phyloP scores from a whole-genome alignment of 1,140 invertebrate species.

The Helicoverpa armigera region DNA sequence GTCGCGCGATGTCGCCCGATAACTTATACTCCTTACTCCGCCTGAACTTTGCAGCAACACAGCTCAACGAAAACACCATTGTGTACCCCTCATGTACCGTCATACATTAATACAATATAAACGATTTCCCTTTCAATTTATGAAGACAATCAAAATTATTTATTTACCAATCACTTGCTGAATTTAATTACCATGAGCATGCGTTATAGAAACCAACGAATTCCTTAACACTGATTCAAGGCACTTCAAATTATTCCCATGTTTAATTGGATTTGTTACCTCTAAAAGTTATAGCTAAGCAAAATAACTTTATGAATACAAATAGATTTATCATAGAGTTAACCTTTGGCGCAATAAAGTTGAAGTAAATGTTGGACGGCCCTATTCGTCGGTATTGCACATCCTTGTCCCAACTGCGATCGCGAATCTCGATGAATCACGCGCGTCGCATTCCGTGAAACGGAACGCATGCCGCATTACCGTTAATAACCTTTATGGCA shows the following conservation, averaged over 20 bases:
- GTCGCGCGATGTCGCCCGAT: slow-evolving; percentile 50
- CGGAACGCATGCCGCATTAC: slow-evolving; percentile 61
- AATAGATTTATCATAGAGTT: slow-evolving; percentile 34
- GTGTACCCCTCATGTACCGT: slow-evolving; percentile 7
- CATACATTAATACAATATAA: background rate
- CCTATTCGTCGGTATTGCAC: slow-evolving; percentile 49
- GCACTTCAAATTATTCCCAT: slow-evolving; percentile 25
- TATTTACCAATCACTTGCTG: background rate
- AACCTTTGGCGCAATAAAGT: slow-evolving; percentile 41
- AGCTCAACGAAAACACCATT: slow-evolving; percentile 14
- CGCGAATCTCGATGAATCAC: slow-evolving; percentile 68
- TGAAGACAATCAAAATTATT: background rate
- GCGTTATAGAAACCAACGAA: background rate
- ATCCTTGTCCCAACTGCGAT: slow-evolving; percentile 61
- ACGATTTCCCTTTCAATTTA: slow-evolving; percentile 33
- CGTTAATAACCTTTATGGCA: slow-evolving; percentile 71
- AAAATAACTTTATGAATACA: slow-evolving; percentile 39
- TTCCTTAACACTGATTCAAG: slow-evolving; percentile 25
- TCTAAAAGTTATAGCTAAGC: background rate
- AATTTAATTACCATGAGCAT: slow-evolving; percentile 2
- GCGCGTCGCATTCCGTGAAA: slow-evolving; percentile 72
- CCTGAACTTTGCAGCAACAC: slow-evolving; percentile 27
- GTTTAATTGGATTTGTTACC: slow-evolving; percentile 33
- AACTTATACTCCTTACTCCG: slow-evolving; percentile 25
- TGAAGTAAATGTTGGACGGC: slow-evolving; percentile 29